Evolutionary conservation across 2,113 vertebrate genomes (phyloP), one percentile per base, ranked within the genome.

Genomic region (Percopsis transmontana): DNA sequence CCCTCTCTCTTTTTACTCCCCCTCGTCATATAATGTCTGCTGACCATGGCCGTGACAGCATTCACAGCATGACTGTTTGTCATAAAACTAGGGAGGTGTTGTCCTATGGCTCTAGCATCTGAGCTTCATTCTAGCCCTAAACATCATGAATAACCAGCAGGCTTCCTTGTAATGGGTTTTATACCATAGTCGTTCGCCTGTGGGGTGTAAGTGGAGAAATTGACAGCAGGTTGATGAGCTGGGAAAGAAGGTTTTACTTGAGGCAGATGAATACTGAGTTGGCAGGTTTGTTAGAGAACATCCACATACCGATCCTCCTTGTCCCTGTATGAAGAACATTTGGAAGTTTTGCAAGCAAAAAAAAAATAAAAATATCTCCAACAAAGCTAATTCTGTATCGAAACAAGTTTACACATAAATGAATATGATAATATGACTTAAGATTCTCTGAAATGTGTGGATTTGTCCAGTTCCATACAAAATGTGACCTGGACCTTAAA

Each of bases 241-340:
- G 63, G 39, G 8, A 19, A 21, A 21, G 16, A 13, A 14, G 20
- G 1, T 81, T 57, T 50, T 47, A 44, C 42, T 73, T 62, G 44
- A 81, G 57, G 33, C n/a, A 51, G 54, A 73, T 73, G 40, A 73
- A 76, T 42, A 69, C 27, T 68, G 55, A 74, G 57, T 64, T 53
- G 66, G 58, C 48, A 65, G 54, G 60, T 65, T 47, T 52, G 66
- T 11, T 16, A 68, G 56, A 55, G 33, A 58, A 11, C 42, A 57
- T 57, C 55, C 38, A 56, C 60, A 58, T 47, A 64, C 53, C 42
- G 59, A 39, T 66, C 40, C 14, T 57, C 58, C 33, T 74, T 48
- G 42, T 66, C 47, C 44, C 59, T 65, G 40, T 70, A 41, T 41
- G 57, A 27, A 56, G 59, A 76, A 58, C 71, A 66, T 72, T 65